phyloP scores from a whole-genome alignment of 2,888 invertebrate species.

The Lycia hirtaria region DNA sequence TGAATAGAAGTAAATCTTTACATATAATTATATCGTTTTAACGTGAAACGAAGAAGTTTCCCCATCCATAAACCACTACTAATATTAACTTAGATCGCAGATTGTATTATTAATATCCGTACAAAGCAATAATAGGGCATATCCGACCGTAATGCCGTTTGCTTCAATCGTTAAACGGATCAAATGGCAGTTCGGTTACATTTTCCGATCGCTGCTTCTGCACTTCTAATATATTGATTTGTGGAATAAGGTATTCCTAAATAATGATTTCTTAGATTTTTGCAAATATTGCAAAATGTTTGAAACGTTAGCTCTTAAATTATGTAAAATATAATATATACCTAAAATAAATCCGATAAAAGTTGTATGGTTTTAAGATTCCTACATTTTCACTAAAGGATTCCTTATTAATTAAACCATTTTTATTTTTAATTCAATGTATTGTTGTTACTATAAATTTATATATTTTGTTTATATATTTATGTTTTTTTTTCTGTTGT shows the following conservation, averaged over 20 bases:
- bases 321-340: no score
- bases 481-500: no score
- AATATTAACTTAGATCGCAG: slow-evolving; percentile 1
- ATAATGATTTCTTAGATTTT: not conserved
- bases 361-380: no score
- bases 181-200: slow-evolving; percentile 17
- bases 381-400: no score
- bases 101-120: slow-evolving; percentile 7
- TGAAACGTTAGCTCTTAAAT: no score
- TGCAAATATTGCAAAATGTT: not conserved
- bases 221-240: slow-evolving; percentile 15
- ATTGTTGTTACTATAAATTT: no score
- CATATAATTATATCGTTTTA: no score
- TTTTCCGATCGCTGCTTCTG: slow-evolving; percentile 16
- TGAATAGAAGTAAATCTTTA: not conserved
- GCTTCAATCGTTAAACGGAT: slow-evolving; percentile 20
- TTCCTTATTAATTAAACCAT: no score
- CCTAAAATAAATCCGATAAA: no score
- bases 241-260: not conserved
- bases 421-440: no score
- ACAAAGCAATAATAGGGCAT: slow-evolving; percentile 11
- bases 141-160: slow-evolving; percentile 8
- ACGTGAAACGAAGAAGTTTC: not conserved
- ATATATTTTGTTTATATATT: no score
- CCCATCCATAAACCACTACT: not conserved